Evolutionary conservation across 2,113 vertebrate genomes (phyloP), one percentile per base, ranked within the genome.

Genomic region (Grus americana): DNA sequence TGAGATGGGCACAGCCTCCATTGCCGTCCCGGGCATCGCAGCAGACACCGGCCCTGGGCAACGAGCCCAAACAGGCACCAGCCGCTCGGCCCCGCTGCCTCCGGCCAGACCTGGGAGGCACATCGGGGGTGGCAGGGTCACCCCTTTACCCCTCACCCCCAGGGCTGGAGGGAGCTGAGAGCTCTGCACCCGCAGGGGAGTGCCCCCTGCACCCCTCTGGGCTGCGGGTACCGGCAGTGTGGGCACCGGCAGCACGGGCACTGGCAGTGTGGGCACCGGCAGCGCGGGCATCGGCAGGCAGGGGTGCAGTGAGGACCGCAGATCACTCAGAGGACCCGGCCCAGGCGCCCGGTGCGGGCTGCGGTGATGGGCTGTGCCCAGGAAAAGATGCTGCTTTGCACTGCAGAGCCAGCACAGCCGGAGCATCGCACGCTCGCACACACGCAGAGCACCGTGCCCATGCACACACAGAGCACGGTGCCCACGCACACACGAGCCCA

Each of bases 61-160:
- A 11, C 3, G 13, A 78, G 49, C 21, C n/a, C 47, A 47, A 68
- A 68, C 15, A 14, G 23, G 47, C 7, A 38, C 7, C 12, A n/a
- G 29, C 40, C 2, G 7, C 62, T 75, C 0, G 0, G 52, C 15
- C 61, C 52, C 38, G 5, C 71, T 27, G 38, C 38, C 46, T 38
- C 54, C 1, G 0, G 23, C 29, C 2, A 2, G 40, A n/a, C 7
- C 32, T 6, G 1, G 47, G 27, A 67, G 67, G 13, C 65, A 70
- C 24, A 34, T 6, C 2, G 4, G 0, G 2, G 10, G 21, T 2
- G 9, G 15, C 26, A 55, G 36, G 3, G 2, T 18, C 75, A 42
- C 23, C 12, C 32, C 8, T 27, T 62, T 24, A 79, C 26, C 80
- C 34, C 36, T 78, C 40, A 40, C 2, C 5, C 13, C 14, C 0